Conservation (phyloP, 1,140 invertebrate genomes). For the Nasonia longicornis region DNA sequence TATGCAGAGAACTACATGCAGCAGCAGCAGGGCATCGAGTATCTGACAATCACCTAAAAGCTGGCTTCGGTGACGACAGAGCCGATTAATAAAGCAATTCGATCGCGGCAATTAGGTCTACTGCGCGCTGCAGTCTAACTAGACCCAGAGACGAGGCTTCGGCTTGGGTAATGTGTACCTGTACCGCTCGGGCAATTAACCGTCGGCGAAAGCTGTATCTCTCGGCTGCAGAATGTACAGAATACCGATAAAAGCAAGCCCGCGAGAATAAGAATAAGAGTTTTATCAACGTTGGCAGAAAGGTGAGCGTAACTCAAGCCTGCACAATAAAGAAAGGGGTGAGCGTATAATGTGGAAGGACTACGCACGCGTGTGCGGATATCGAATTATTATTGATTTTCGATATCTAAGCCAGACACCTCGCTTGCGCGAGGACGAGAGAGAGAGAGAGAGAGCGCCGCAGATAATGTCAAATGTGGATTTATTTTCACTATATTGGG, state of each 20-base stretch:
- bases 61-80: slow-evolving; percentile 48
- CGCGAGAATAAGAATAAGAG: slow-evolving; percentile 1
- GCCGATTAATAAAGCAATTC: slow-evolving; percentile 56
- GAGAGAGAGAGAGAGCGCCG: slow-evolving; percentile 32
- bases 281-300: neutral
- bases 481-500: slow-evolving; percentile 63
- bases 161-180: slow-evolving; percentile 38
- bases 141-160: slow-evolving; percentile 43
- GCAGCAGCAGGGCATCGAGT: neutral
- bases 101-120: slow-evolving; percentile 52
- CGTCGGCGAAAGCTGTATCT: no score
- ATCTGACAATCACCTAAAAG: slow-evolving; percentile 38
- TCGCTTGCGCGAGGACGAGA: slow-evolving; percentile 29
- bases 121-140: slow-evolving; percentile 40
- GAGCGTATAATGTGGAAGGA: neutral
- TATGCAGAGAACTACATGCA: neutral
- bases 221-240: no score
- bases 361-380: slow-evolving; percentile 37
- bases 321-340: slow-evolving; percentile 23
- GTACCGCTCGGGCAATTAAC: neutral
- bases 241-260: neutral
- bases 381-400: slow-evolving; percentile 46
- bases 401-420: slow-evolving; percentile 45
- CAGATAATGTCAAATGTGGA: slow-evolving; percentile 57
- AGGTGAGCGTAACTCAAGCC: neutral